These are phyloP conservation scores for Enteromius trimaculatus DNA, from an alignment of 2,797 vertebrate species.

Conservation along the genomic window DNA sequence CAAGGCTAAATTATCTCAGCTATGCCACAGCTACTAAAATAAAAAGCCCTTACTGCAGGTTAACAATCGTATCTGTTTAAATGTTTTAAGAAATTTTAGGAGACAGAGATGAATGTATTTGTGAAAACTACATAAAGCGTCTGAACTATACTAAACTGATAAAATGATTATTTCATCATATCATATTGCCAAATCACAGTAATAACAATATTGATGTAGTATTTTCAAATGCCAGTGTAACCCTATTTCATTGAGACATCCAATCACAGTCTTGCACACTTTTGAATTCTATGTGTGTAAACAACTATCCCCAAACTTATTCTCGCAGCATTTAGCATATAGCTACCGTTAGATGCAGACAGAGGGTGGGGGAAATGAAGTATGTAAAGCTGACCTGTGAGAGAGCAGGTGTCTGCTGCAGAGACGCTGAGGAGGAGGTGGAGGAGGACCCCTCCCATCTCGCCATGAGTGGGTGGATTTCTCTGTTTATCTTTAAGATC, in stretches of 20 bases:
- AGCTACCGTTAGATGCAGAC: slow-evolving; percentile 45
- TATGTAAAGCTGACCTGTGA: slow-evolving; percentile 52
- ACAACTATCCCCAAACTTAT: not conserved
- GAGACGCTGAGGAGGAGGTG: slow-evolving; percentile 39
- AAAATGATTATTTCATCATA: not conserved
- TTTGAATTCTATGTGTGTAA: not conserved
- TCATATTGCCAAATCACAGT: not conserved
- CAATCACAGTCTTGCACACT: not conserved
- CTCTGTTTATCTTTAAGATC: slow-evolving; percentile 52
- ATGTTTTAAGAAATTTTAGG: not conserved
- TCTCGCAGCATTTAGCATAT: slow-evolving; percentile 4
- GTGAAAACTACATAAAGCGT: not conserved
- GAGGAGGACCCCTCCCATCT: slow-evolving; percentile 47
- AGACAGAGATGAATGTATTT: not conserved
- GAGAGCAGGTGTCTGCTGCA: slow-evolving; percentile 47
- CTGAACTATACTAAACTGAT: not conserved
- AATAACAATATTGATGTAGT: not conserved
- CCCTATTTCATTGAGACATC: not conserved
- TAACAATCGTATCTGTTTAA: not conserved
- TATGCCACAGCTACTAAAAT: not conserved
- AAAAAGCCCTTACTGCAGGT: not conserved
- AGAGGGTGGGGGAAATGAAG: slow-evolving; percentile 43
- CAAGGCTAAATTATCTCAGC: not conserved
- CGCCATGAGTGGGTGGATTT: slow-evolving; percentile 40
- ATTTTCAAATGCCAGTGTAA: not conserved